These are phyloP conservation scores for Magallana angulata DNA, from an alignment of 1,140 invertebrate genomes.

Conservation along the genomic window DNA sequence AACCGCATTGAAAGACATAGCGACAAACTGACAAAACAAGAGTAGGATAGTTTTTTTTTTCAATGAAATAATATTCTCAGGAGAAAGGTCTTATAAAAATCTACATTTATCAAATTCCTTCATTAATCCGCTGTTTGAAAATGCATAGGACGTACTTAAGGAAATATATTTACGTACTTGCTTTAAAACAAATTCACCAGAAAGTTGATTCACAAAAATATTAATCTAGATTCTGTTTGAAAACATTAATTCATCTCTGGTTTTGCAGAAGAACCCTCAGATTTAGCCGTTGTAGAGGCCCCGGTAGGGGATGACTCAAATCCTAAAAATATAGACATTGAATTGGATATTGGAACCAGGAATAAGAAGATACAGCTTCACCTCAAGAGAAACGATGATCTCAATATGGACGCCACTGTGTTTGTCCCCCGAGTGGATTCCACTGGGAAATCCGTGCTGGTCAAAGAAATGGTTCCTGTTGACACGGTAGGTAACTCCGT, in stretches of 20 bases:
- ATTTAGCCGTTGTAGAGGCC: neutral
- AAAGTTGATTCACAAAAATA: too few species aligned
- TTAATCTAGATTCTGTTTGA: too few species aligned
- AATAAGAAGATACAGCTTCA: slow-evolving; percentile 18
- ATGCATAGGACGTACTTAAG: too few species aligned
- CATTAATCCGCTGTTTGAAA: too few species aligned
- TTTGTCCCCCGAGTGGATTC: neutral
- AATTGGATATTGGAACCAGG: neutral
- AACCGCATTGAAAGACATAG: too few species aligned
- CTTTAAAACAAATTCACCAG: too few species aligned
- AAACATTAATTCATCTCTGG: neutral
- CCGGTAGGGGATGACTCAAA: neutral
- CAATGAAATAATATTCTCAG: too few species aligned
- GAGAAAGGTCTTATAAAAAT: too few species aligned
- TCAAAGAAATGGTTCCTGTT: neutral
- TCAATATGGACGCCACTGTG: neutral
- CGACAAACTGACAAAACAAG: too few species aligned
- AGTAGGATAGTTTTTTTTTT: too few species aligned
- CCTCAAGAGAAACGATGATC: neutral
- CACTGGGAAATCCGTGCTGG: neutral
- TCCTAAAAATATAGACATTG: slow-evolving; percentile 26
- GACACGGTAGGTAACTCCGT: neutral
- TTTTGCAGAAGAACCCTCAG: neutral
- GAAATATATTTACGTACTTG: too few species aligned
- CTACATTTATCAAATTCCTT: too few species aligned